A percentile compares a stretch with the other conserved stretches of the same genome.
These are phyloP conservation scores for Ennomos quercinarius DNA, from an alignment of 2,888 invertebrate species.

Conservation along the genomic window DNA sequence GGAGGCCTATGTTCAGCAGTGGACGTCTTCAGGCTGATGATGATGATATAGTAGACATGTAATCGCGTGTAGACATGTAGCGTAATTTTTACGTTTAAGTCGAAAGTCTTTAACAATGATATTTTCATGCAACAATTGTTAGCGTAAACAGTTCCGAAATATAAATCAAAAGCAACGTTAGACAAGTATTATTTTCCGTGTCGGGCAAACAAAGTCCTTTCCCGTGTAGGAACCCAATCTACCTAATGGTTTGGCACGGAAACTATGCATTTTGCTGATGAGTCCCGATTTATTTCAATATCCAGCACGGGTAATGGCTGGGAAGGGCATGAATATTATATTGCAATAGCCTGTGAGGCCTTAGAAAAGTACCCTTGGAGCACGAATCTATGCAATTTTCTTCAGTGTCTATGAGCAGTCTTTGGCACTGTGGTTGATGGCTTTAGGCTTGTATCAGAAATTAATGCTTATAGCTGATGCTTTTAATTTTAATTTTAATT, in stretches of 20 bases:
- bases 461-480: too few relatives aligned
- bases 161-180: too few relatives aligned
- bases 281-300: constrained; percentile 74
- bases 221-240: constrained; percentile 57
- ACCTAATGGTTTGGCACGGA: constrained; percentile 60
- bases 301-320: constrained; percentile 53
- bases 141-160: too few relatives aligned
- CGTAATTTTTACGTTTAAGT: too few relatives aligned
- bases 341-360: constrained; percentile 43
- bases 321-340: constrained; percentile 54
- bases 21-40: too few relatives aligned
- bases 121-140: too few relatives aligned
- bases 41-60: too few relatives aligned
- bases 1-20: too few relatives aligned
- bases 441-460: not conserved
- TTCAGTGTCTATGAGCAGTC: not conserved
- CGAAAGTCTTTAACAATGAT: too few relatives aligned
- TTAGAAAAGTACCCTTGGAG: constrained; percentile 3
- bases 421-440: not conserved
- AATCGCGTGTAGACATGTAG: too few relatives aligned
- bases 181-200: not conserved
- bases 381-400: constrained; percentile 13
- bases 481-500: too few relatives aligned
- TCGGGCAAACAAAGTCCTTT: constrained; percentile 30
- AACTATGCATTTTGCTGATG: constrained; percentile 71